phyloP scores from a whole-genome alignment of 2,113 vertebrate genomes.

The Podilymbus podiceps region DNA sequence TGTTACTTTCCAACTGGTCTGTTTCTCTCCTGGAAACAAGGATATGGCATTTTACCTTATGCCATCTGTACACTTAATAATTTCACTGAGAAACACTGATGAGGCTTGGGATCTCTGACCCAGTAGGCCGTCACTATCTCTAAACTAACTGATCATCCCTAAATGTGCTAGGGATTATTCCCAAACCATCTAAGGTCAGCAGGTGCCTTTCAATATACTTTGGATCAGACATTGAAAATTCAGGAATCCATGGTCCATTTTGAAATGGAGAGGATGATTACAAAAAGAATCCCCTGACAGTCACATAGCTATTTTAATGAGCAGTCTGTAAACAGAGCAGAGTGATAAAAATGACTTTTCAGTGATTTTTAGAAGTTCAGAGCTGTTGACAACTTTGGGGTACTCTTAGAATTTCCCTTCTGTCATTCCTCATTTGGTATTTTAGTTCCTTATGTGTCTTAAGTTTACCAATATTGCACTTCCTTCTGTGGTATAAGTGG shows the following conservation, averaged over 20 bases:
- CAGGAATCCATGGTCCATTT: constrained; percentile 22
- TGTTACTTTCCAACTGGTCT: not conserved
- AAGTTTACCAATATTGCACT: not conserved
- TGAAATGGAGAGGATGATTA: not conserved
- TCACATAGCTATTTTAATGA: not conserved
- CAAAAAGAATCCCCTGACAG: not conserved
- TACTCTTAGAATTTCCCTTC: not conserved
- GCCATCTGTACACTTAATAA: not conserved
- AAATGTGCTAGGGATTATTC: not conserved
- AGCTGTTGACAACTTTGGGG: not conserved
- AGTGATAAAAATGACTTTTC: constrained; percentile 10
- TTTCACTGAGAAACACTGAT: not conserved
- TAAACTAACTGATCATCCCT: not conserved
- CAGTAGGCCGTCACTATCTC: not conserved
- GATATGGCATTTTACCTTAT: not conserved
- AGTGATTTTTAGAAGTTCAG: constrained; percentile 15
- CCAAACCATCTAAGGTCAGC: not conserved
- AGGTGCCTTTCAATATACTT: not conserved
- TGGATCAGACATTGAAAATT: not conserved
- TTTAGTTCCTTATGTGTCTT: not conserved
- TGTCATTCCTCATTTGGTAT: not conserved
- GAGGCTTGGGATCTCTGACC: not conserved
- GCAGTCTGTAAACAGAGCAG: not conserved
- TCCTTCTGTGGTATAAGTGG: not conserved
- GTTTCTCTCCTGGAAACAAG: not conserved